These are phyloP conservation scores for Eulithis testata DNA, from an alignment of 2,888 invertebrate species.

Conservation along the genomic window DNA sequence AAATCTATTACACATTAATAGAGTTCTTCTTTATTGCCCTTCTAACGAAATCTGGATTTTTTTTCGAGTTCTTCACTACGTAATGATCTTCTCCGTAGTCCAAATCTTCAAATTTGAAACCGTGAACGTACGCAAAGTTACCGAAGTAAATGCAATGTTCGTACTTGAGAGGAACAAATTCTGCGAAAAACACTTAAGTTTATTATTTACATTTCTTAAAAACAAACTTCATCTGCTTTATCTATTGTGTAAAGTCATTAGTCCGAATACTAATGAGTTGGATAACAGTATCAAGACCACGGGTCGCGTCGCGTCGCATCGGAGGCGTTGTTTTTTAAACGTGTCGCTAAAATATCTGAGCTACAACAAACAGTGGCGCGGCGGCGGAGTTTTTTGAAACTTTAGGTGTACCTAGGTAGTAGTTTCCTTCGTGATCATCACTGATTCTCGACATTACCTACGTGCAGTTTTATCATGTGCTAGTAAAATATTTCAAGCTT, in stretches of 20 bases:
- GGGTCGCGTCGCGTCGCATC: neutral
- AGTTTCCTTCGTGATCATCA: too few relatives aligned
- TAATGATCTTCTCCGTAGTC: slow-evolving; percentile 71
- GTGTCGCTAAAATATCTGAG: neutral
- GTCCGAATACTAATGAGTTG: slow-evolving; percentile 15
- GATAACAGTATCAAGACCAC: slow-evolving; percentile 21
- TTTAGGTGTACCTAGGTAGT: too few relatives aligned
- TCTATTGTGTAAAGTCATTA: slow-evolving; percentile 20
- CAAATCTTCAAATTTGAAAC: slow-evolving; percentile 65
- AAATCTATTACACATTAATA: slow-evolving; percentile 2
- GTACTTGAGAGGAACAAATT: slow-evolving; percentile 61
- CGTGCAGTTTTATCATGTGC: too few relatives aligned
- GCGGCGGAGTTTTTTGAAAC: too few relatives aligned
- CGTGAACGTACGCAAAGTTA: slow-evolving; percentile 77
- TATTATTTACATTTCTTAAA: neutral
- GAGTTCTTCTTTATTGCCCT: slow-evolving; percentile 15
- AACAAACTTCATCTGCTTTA: slow-evolving; percentile 3
- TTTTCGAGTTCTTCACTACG: slow-evolving; percentile 55
- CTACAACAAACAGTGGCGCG: too few relatives aligned
- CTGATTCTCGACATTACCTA: too few relatives aligned
- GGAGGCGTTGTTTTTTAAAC: neutral
- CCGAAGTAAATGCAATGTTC: slow-evolving; percentile 72
- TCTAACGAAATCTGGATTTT: slow-evolving; percentile 65
- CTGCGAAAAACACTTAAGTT: slow-evolving; percentile 45
- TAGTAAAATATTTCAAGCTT: too few relatives aligned